Evolutionary conservation across 2,113 vertebrate genomes (phyloP), one percentile per base, ranked within the genome.

Genomic region (Ophiodon elongatus): DNA sequence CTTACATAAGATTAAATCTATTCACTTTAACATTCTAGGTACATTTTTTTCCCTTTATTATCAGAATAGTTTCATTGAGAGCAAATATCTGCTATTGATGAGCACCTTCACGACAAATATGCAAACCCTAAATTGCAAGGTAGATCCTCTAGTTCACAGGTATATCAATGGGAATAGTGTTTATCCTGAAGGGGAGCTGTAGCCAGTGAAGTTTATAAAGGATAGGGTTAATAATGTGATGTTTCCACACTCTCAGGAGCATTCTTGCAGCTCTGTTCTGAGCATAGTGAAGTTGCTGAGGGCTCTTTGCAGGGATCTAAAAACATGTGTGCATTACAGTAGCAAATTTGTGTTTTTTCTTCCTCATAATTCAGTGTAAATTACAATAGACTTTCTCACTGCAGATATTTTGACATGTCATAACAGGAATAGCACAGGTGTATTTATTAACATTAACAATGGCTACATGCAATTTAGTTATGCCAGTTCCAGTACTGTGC

Each of bases 241-340:
- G 60, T 54, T 37, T 64, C 59, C 35, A 59, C 27, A 71, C 17
- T 72, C 60, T 75, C 76, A 71, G 73, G 76, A 77, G 37, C 56
- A 54, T 66, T 73, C 83, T 4, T 43, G 56, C 71, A 68, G 43
- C 33, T 21, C 52, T 60, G n/a, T 13, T 71, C 47, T 70, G 59
- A 75, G 71, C 67, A 54, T 66, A 78, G 17, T 39, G 5, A 64
- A 69, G 14, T 68, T 68, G 85, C 14, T 50, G 35, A n/a, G 45
- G 75, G 83, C 59, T 75, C 25, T 25, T 83, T 69, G 76, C 83
- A 83, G 27, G 14, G 33, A 45, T 63, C 29, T 52, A 23, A 76
- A 80, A 84, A 80, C 41, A 62, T 57, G 39, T 73, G 71, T 52
- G 15, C 23, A 65, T 0, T 68, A 43, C 31, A 72, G 69, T 29